These are phyloP conservation scores for Paedocypris micromegethes DNA, from an alignment of 2,797 vertebrate genomes.

Conservation along the genomic window DNA sequence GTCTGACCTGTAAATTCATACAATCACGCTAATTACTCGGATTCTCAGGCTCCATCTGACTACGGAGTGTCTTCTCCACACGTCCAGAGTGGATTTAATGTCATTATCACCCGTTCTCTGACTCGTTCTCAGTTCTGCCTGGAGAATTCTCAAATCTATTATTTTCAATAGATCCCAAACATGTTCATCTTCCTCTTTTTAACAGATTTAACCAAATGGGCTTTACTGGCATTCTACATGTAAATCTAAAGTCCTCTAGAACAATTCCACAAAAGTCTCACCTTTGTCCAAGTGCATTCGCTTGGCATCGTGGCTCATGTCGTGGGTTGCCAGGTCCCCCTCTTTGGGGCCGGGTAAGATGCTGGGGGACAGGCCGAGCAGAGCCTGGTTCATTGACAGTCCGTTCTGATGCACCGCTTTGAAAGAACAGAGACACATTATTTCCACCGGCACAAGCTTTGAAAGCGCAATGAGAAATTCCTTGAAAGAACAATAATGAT, in stretches of 20 bases:
- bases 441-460: slow-evolving; percentile 27
- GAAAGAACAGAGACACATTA: slow-evolving; percentile 32
- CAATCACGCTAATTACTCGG: slow-evolving; percentile 77
- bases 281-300: slow-evolving; percentile 96
- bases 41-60: slow-evolving; percentile 69
- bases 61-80: slow-evolving; percentile 62
- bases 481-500: slow-evolving; percentile 41
- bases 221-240: too few species aligned
- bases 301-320: slow-evolving; percentile 90
- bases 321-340: slow-evolving; percentile 92
- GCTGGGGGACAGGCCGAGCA: slow-evolving; percentile 94
- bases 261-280: slow-evolving; percentile 53
- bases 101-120: slow-evolving; percentile 71
- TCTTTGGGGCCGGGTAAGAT: slow-evolving; percentile 93
- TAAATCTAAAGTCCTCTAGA: too few species aligned
- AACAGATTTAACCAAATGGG: slow-evolving; percentile 16
- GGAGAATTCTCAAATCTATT: slow-evolving; percentile 73
- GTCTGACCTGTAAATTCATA: slow-evolving; percentile 72
- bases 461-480: slow-evolving; percentile 25
- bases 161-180: slow-evolving; percentile 67
- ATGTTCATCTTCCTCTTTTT: slow-evolving; percentile 2
- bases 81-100: slow-evolving; percentile 74
- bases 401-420: slow-evolving; percentile 95
- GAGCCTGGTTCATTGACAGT: slow-evolving; percentile 93
- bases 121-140: slow-evolving; percentile 54